Evolutionary conservation across 1,140 invertebrate species (phyloP), one percentile per base, ranked within the genome.

Genomic region (Brachionus koreanus): DNA sequence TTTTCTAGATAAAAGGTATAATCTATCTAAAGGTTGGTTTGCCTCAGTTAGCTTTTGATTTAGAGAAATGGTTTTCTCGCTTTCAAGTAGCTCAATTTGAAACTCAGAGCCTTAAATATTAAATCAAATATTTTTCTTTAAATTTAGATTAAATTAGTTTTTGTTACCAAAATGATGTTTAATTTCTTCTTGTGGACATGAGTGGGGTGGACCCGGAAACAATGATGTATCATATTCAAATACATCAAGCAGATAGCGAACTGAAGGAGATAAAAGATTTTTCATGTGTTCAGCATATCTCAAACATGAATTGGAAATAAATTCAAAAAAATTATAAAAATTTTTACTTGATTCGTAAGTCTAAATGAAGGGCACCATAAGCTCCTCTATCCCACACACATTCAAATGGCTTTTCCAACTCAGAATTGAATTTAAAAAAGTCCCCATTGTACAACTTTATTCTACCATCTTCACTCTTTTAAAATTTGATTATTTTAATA

Each of bases 381-480:
- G 76, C 19, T 10, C 76, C 76, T 79, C 76, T 79, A 37, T 79
- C 76, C 76, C 76, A 79, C 29, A 79, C 49, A 61, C 76, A 79
- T 37, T 79, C 76, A 35, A 79, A 79, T 43, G 25, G 16, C 16
- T 61, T 29, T 35, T 79, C 76, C 29, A 61, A 35, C 61, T 79
- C 33, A 19, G 46, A 6, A 7, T 3, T 79, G 25, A 79, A 79
- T 23, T 79, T 61, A 43, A 79, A 79, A 61, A 79, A 79, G n/a
- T 79, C 76, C 19, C 76, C 76, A 19, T 42, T 61, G 23, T 79
- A 79, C 19, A 79, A 61, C 35, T 43, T 57, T 19, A 79, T 65
- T 10, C 33, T 12, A 10, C 33, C 33, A 43, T 79, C 29, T 65
- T 79, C 49, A 43, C 49, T 79, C 49, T 79, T 3, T 9, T 4